Evolutionary conservation across 2,113 vertebrate genomes (phyloP), one percentile per base, ranked within the genome.

Genomic region (Laticauda colubrina): DNA sequence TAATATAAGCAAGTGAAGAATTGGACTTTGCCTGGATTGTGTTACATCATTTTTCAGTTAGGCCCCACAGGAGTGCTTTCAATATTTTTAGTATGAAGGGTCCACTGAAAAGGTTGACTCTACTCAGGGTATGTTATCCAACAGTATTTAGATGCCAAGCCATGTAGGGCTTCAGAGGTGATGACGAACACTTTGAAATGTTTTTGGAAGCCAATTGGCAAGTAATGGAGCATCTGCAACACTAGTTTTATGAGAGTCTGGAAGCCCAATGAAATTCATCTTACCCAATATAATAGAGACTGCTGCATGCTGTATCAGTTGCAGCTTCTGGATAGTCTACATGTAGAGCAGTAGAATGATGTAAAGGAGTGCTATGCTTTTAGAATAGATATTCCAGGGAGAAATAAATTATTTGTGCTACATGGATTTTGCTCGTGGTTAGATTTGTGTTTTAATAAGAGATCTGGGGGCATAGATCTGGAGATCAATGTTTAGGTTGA

Each of bases 351-450:
- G 5, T 2, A 34, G 20, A 61, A 34, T 8, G 45, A 34, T 81
- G 43, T 94, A 92, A 96, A 96, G 89, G 93, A 24, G 92, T 94
- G 94, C 69, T 93, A 92, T 94, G 54, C 94, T 43, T 96, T 96
- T 94, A 96, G 93, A 96, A 91, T 24, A 89, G 29, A 93, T 20
- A 55, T 91, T 89, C 91, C 89, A 92, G 85, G 59, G 94, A 94
- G 75, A 92, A 94, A 61, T 57, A 81, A 21, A 43, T 81, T 39
- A 81, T 81, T 20, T 81, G 7, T 21, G 34, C 21, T 39, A 81
- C 2, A 21, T 9, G n/a, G 69, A 39, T 81, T 39, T 81, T 81
- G 7, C 20, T 81, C 34, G 69, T 51, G 26, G 26, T n/a, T 29
- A 90, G 26, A n/a, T 89, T 18, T 64, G 14, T 64, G 43, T 69